Conservation (phyloP, 2,113 vertebrate species). For the Solea solea region DNA sequence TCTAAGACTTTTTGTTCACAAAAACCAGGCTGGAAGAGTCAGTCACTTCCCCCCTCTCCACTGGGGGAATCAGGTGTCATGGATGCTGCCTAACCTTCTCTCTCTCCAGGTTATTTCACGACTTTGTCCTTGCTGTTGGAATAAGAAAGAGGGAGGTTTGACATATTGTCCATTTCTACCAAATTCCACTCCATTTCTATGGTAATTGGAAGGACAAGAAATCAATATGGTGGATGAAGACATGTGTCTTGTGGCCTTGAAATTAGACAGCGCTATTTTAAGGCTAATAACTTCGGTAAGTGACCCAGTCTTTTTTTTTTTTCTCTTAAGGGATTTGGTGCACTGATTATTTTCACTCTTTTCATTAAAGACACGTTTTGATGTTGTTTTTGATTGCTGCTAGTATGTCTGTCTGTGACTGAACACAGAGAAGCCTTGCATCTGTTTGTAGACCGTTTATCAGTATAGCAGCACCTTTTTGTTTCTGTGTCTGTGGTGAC, state of each 20-base stretch:
- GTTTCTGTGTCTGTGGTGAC: too few species aligned
- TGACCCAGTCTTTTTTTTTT: neutral
- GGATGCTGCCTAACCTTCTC: neutral
- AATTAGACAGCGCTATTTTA: neutral
- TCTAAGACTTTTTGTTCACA: slow-evolving; percentile 4
- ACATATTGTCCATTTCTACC: neutral
- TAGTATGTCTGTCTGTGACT: too few species aligned
- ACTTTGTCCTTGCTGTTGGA: neutral
- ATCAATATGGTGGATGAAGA: slow-evolving; percentile 12
- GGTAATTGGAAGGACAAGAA: neutral
- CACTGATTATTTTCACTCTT: too few species aligned
- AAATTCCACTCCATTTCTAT: slow-evolving; percentile 1
- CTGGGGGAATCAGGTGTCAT: slow-evolving; percentile 20
- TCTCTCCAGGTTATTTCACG: slow-evolving; percentile 6
- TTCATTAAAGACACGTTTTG: too few species aligned
- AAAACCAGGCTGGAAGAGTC: neutral
- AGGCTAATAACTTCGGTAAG: neutral
- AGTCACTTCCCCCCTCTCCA: neutral
- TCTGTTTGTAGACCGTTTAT: too few species aligned
- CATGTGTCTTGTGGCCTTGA: neutral
- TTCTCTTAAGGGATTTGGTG: too few species aligned
- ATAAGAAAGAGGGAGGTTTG: neutral
- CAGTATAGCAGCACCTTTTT: too few species aligned
- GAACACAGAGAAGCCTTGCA: too few species aligned
- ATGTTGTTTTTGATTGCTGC: too few species aligned